Base-by-base conservation (phyloP, 1,140 invertebrate species). In the Saxidomus purpurata region DNA sequence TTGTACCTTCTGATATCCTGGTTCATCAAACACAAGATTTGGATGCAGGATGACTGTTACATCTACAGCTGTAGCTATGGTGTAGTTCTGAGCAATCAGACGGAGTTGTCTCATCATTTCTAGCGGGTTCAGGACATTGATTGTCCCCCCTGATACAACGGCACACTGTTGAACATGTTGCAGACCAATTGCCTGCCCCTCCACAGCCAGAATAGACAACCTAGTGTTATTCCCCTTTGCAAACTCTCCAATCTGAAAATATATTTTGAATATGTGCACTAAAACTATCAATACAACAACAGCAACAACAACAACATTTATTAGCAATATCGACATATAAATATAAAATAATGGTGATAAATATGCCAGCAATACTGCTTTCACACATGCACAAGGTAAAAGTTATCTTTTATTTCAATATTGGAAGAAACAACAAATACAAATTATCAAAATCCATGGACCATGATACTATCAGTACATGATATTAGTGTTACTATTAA, bases 41-140 rank as follows among this genome's bases (percentile, higher is more conserved):
- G 93, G 93, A 87, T 94, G 94, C 31, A 95, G 86, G 28, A 92
- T 89, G 28, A 94, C 91, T 13, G 87, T 91, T 0, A 94, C 92
- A 34, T 92, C 90, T 13, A 94, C 94, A 82, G 89, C 87, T 49
- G 92, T 93, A 28, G 94, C 94, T n/a, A 95, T 92, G 25, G 94
- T 63, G 47, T 92, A 90, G 87, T 95, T 95, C 90, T 95, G 94
- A n/a, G 92, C 92, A 52, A 95, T 94, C 13, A 93, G 76, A 0
- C 94, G 89, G 22, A 95, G 83, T 89, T 95, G 93, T 31, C 94
- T 74, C 52, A 93, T 91, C 36, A 95, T 93, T 80, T 95, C 94
- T n/a, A 92, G 59, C 22, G 94, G 94, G 63, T 94, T 93, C 0
- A 95, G 90, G 11, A 93, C 89, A 86, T 94, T 95, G 28, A 94